Conservation (phyloP, 2,888 invertebrate species). For the Drosophila ezoana region DNA sequence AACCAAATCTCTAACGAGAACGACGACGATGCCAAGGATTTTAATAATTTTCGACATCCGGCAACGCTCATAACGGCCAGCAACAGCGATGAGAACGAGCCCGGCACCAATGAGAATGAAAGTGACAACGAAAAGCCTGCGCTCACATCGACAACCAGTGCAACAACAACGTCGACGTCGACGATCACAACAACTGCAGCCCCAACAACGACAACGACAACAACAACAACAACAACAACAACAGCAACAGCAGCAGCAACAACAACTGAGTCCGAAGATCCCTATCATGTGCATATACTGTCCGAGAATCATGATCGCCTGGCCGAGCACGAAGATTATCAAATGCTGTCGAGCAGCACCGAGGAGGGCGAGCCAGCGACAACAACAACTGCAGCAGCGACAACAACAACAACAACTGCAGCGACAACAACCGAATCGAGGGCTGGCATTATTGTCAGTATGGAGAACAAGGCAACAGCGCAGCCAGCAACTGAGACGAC, state of each 20-base stretch:
- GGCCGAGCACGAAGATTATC: slow-evolving; percentile 83
- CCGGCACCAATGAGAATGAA: slow-evolving; percentile 58
- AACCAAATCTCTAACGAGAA: slow-evolving; percentile 80
- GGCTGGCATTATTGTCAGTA: slow-evolving; percentile 66
- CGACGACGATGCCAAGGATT: slow-evolving; percentile 81
- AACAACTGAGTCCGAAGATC: slow-evolving; percentile 72
- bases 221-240: slow-evolving; percentile 41
- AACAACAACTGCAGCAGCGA: slow-evolving; percentile 29
- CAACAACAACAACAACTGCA: slow-evolving; percentile 24
- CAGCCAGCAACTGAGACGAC: slow-evolving; percentile 57
- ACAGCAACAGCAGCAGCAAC: slow-evolving; percentile 42
- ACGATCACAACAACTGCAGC: slow-evolving; percentile 22
- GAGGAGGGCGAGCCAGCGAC: slow-evolving; percentile 65
- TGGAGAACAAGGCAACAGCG: slow-evolving; percentile 75
- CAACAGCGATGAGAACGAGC: slow-evolving; percentile 75
- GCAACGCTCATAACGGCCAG: slow-evolving; percentile 82
- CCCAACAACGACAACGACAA: slow-evolving; percentile 30
- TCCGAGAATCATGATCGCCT: slow-evolving; percentile 83
- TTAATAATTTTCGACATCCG: slow-evolving; percentile 82
- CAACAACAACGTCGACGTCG: background rate
- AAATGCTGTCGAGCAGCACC: slow-evolving; percentile 79
- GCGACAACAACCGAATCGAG: slow-evolving; percentile 54
- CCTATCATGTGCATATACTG: slow-evolving; percentile 83
- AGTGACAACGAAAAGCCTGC: slow-evolving; percentile 56
- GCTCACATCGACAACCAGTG: slow-evolving; percentile 27